These are phyloP conservation scores for Amazona vittata DNA, from an alignment of 2,113 vertebrate species.

Conservation along the genomic window DNA sequence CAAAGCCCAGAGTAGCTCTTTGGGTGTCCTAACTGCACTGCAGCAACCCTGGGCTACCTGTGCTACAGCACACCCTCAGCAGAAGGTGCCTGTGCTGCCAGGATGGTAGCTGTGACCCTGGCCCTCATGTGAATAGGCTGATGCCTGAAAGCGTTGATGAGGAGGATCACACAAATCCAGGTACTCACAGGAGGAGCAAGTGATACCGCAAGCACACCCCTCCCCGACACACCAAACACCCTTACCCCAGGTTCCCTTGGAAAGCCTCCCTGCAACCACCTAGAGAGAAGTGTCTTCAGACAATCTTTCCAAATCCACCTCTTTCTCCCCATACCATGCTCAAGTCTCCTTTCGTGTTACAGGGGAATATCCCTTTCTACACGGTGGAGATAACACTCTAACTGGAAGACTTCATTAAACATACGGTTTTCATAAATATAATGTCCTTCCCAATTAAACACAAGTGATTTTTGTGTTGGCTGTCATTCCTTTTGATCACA, in stretches of 20 bases:
- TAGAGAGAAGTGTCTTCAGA: neutral
- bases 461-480: neutral
- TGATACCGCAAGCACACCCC: neutral
- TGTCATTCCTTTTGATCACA: neutral
- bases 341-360: neutral
- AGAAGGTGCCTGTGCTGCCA: neutral
- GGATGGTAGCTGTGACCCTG: neutral
- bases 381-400: neutral
- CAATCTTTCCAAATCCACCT: neutral
- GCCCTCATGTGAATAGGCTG: neutral
- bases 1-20: neutral
- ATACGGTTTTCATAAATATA: neutral
- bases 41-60: neutral
- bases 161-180: neutral
- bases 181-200: neutral
- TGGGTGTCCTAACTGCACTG: neutral
- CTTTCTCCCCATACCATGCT: fast-evolving
- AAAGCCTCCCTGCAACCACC: neutral
- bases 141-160: neutral
- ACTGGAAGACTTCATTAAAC: neutral
- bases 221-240: neutral
- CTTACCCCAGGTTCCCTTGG: neutral
- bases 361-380: neutral
- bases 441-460: neutral
- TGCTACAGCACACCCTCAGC: neutral